Evolutionary conservation across 2,888 invertebrate genomes (phyloP).

Genomic region (Adela reaumurella): DNA sequence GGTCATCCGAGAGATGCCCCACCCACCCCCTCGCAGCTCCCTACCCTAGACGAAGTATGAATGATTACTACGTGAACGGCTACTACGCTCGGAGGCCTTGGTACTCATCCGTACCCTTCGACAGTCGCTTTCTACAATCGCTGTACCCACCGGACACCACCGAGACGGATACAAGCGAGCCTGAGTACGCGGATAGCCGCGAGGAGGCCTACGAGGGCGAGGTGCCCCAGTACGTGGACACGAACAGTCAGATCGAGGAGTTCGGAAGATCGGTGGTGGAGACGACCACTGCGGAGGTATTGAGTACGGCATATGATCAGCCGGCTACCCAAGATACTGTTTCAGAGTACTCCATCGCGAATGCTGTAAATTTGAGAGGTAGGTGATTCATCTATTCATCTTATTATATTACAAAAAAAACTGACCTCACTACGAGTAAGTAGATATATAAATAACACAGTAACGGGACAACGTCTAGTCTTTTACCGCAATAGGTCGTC

Average conservation of each 20-base stretch:
- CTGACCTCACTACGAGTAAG: too few species aligned
- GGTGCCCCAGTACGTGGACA: constrained; percentile 24
- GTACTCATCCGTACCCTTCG: background rate
- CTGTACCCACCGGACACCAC: background rate
- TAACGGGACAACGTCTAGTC: too few species aligned
- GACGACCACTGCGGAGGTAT: constrained; percentile 14
- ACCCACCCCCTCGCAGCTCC: background rate
- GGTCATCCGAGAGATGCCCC: background rate
- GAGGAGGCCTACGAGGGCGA: constrained; percentile 30
- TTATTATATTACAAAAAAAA: too few species aligned
- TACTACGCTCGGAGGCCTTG: background rate
- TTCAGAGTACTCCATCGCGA: constrained; percentile 36
- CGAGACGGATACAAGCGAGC: constrained; percentile 7
- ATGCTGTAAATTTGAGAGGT: constrained; percentile 47
- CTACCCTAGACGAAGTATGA: background rate
- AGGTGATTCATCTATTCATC: constrained; percentile 10
- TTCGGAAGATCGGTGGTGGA: background rate
- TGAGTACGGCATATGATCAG: constrained; percentile 23
- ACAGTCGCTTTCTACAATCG: background rate
- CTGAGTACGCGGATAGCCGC: constrained; percentile 29
- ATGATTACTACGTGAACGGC: background rate
- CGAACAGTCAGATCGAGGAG: constrained; percentile 20
- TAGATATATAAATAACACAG: too few species aligned
- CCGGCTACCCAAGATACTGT: constrained; percentile 28
- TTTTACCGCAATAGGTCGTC: too few species aligned